Conservation (phyloP, 1,140 invertebrate species). For the Dolichoris vasculosae region DNA sequence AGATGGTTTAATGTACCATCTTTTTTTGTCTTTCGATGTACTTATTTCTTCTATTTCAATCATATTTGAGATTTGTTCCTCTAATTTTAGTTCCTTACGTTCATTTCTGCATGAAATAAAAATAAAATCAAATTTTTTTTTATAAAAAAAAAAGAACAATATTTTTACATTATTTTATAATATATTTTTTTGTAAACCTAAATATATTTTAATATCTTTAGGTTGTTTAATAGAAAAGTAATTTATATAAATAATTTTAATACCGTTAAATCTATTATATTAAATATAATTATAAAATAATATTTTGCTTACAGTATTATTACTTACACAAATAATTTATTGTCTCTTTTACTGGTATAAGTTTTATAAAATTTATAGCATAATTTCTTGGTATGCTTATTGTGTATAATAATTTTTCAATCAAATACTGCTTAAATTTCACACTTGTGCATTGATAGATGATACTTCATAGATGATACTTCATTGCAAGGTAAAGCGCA, state of each 20-base stretch:
- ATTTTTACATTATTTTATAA: too few relatives aligned
- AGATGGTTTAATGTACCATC: neutral
- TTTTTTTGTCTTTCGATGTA: neutral
- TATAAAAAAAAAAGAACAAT: too few relatives aligned
- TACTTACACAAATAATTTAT: conserved; percentile 8
- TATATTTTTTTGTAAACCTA: too few relatives aligned
- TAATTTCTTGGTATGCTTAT: neutral
- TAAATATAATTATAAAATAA: conserved; percentile 1
- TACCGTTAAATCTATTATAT: neutral
- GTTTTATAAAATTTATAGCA: neutral
- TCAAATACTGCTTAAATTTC: neutral
- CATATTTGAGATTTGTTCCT: neutral
- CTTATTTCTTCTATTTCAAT: neutral
- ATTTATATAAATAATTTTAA: neutral
- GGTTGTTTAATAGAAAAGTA: too few relatives aligned
- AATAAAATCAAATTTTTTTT: neutral
- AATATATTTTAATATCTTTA: too few relatives aligned
- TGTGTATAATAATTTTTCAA: neutral
- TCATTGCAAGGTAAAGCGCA: neutral
- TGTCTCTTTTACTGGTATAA: neutral
- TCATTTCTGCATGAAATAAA: conserved; percentile 25
- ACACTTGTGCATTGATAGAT: neutral
- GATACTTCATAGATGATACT: neutral
- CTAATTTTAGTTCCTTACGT: conserved; percentile 7
- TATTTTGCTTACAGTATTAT: neutral